These are phyloP conservation scores for Patagioenas fasciata DNA, from an alignment of 2,113 vertebrate genomes.

Conservation along the genomic window DNA sequence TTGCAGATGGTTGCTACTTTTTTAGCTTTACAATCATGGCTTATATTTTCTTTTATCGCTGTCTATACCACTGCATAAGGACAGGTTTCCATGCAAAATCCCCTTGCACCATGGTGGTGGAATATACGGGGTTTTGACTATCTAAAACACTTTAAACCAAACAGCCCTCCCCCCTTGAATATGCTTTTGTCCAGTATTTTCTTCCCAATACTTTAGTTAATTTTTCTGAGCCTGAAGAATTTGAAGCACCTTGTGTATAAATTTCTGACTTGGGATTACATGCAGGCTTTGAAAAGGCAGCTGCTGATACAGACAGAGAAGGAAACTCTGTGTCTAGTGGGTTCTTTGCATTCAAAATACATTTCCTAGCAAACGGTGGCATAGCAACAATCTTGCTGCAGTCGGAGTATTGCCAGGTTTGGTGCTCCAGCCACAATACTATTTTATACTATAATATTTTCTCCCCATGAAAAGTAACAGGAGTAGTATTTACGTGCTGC, in stretches of 20 bases:
- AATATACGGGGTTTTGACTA: not conserved
- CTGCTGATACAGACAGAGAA: not conserved
- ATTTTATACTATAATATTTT: not conserved
- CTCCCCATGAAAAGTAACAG: not conserved
- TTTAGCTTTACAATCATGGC: not conserved
- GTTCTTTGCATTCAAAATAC: not conserved
- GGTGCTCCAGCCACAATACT: not conserved
- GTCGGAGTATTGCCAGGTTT: fast-evolving
- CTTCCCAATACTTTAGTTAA: not conserved
- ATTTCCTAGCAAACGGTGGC: not conserved
- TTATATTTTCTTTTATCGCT: not conserved
- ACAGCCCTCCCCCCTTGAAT: not conserved
- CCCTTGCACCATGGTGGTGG: not conserved
- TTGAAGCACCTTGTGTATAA: not conserved
- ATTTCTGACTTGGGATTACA: not conserved
- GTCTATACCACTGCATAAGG: not conserved
- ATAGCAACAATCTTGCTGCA: not conserved
- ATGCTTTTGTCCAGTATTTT: not conserved
- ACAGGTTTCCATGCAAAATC: not conserved
- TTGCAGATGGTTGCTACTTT: not conserved
- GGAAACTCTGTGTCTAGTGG: not conserved
- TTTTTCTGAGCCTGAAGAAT: not conserved
- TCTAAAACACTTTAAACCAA: not conserved
- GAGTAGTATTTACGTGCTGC: not conserved
- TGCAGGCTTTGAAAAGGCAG: not conserved